Percentiles rank a stretch among this genome's conserved stretches.
These are phyloP conservation scores for Archips xylosteana DNA, from an alignment of 2,888 invertebrate genomes.

Conservation along the genomic window DNA sequence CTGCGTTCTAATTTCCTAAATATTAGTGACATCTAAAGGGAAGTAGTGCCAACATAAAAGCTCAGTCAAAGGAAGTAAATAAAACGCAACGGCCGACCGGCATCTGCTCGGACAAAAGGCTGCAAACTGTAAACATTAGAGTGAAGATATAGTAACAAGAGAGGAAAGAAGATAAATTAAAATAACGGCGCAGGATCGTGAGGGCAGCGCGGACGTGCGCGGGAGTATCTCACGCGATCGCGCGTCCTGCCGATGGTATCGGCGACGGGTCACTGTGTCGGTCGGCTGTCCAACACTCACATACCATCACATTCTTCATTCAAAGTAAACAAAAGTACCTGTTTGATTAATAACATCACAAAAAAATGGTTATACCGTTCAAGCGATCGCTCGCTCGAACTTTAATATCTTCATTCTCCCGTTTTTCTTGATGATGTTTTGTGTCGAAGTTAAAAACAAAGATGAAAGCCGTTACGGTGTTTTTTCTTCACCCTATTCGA, in stretches of 20 bases:
- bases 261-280: slow-evolving; percentile 69
- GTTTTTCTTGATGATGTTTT: too few species aligned
- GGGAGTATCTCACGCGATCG: slow-evolving; percentile 76
- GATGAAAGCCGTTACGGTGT: too few species aligned
- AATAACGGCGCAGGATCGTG: slow-evolving; percentile 54
- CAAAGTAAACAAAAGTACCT: slow-evolving; percentile 4
- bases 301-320: slow-evolving; percentile 59
- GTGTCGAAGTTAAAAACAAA: too few species aligned
- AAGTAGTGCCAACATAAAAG: not conserved
- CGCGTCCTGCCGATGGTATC: slow-evolving; percentile 60
- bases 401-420: not conserved
- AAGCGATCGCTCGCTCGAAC: not conserved
- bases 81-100: slow-evolving; percentile 4
- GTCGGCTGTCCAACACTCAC: slow-evolving; percentile 65
- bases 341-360: not conserved
- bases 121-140: slow-evolving; percentile 31
- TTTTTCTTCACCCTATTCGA: too few species aligned
- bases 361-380: not conserved
- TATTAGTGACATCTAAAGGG: not conserved
- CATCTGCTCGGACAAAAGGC: slow-evolving; percentile 24
- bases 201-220: slow-evolving; percentile 64
- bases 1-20: too few species aligned
- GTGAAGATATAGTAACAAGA: slow-evolving; percentile 43
- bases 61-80: not conserved
- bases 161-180: slow-evolving; percentile 52